phyloP scores from a whole-genome alignment of 2,797 vertebrate species.

The Chelon auratus region DNA sequence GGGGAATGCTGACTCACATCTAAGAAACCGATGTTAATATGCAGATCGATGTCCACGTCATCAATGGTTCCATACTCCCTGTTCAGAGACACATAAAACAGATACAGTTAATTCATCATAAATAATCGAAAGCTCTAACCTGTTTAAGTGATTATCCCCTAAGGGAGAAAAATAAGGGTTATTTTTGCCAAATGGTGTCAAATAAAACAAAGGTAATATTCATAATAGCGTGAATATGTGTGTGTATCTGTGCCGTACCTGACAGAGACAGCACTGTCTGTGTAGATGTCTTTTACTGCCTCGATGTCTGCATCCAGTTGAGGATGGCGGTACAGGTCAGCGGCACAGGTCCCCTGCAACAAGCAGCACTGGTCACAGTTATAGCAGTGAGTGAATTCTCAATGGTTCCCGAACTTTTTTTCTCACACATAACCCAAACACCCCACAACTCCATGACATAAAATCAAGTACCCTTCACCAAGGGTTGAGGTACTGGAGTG shows the following conservation, averaged over 20 bases:
- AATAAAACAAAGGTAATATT: background rate
- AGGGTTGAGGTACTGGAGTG: background rate
- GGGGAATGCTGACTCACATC: slow-evolving; percentile 89
- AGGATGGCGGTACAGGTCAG: slow-evolving; percentile 96
- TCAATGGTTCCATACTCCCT: slow-evolving; percentile 99
- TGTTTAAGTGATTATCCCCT: slow-evolving; percentile 27
- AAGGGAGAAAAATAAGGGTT: slow-evolving; percentile 2
- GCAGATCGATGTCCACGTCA: slow-evolving; percentile 97
- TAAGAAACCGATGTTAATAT: slow-evolving; percentile 97
- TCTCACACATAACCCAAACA: slow-evolving; percentile 17
- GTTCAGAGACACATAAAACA: slow-evolving; percentile 52
- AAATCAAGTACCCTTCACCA: background rate
- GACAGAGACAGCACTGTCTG: slow-evolving; percentile 94
- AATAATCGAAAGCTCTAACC: slow-evolving; percentile 20
- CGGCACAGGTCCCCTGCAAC: slow-evolving; percentile 93
- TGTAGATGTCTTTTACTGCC: slow-evolving; percentile 98
- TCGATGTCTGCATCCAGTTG: slow-evolving; percentile 98
- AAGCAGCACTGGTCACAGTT: slow-evolving; percentile 56
- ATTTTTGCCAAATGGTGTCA: background rate
- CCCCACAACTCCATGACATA: background rate
- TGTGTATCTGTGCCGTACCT: slow-evolving; percentile 82
- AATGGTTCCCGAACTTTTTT: slow-evolving; percentile 11
- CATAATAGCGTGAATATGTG: slow-evolving; percentile 7
- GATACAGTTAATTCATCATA: slow-evolving; percentile 17
- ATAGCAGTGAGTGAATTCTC: slow-evolving; percentile 51